Percentiles rank a stretch among this genome's conserved stretches.
Evolutionary conservation across 2,888 invertebrate species (phyloP).

Genomic region (Archips crataeganus): DNA sequence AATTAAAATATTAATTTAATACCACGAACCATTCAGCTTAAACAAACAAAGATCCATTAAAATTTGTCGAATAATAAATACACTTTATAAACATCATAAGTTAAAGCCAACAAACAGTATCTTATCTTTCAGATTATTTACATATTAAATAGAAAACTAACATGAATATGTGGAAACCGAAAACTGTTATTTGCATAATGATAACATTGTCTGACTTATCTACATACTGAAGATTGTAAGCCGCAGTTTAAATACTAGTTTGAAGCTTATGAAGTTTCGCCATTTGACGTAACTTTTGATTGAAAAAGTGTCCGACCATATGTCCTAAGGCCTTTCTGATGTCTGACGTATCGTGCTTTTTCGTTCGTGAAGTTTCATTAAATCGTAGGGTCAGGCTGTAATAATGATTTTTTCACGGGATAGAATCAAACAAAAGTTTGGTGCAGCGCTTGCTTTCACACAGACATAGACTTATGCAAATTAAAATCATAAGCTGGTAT

Average conservation of each 20-base stretch:
- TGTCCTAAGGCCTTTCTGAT: too few relatives aligned
- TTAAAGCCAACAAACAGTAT: conserved; percentile 6
- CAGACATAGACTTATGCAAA: too few relatives aligned
- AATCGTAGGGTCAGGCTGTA: too few relatives aligned
- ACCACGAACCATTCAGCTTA: neutral
- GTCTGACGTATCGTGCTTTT: too few relatives aligned
- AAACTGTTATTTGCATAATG: conserved; percentile 28
- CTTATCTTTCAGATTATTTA: conserved; percentile 30
- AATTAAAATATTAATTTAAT: too few relatives aligned
- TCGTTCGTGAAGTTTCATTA: too few relatives aligned
- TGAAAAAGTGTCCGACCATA: too few relatives aligned
- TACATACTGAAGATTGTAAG: conserved; percentile 10
- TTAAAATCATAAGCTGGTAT: too few relatives aligned
- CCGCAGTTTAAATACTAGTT: neutral
- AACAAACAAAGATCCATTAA: neutral
- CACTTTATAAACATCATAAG: neutral
- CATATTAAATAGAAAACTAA: conserved; percentile 24
- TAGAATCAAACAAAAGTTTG: too few relatives aligned
- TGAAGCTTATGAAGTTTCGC: neutral
- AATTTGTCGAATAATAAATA: neutral
- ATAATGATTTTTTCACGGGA: too few relatives aligned
- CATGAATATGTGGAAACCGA: conserved; percentile 31
- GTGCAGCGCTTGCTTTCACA: too few relatives aligned
- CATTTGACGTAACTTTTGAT: neutral
- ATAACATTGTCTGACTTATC: conserved; percentile 34